A percentile compares a stretch with the other conserved stretches of the same genome.
Evolutionary conservation across 2,113 vertebrate genomes (phyloP).

Genomic region (Chlamydotis undulata): DNA sequence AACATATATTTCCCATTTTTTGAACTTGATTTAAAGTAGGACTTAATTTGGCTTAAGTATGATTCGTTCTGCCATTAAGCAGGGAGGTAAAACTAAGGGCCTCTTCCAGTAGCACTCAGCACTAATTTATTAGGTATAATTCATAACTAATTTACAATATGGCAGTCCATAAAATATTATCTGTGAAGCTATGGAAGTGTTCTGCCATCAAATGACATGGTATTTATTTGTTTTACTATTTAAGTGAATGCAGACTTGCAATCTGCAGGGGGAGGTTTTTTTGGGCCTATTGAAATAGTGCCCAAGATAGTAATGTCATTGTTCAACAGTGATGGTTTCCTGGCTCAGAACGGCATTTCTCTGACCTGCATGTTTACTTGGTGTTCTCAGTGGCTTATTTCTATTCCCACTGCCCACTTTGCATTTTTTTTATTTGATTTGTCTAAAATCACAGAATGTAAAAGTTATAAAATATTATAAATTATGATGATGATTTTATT

Average conservation of each 20-base stretch:
- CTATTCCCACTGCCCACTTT: background rate
- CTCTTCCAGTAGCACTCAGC: background rate
- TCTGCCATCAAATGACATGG: background rate
- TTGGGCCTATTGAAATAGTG: background rate
- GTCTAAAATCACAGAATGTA: background rate
- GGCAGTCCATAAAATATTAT: background rate
- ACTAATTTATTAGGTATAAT: background rate
- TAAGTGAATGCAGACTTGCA: background rate
- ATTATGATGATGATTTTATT: background rate
- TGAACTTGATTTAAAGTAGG: background rate
- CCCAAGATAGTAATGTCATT: rapidly evolving
- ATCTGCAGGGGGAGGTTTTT: background rate
- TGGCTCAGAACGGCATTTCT: background rate
- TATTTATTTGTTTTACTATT: background rate
- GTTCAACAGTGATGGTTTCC: background rate
- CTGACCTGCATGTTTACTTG: background rate
- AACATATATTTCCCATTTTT: background rate
- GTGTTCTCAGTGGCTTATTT: background rate
- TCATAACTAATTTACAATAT: background rate
- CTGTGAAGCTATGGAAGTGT: background rate
- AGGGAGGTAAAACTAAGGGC: background rate
- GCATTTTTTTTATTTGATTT: background rate
- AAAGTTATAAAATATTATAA: background rate
- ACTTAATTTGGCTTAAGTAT: background rate
- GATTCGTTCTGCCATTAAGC: background rate